phyloP scores from a whole-genome alignment of 2,888 invertebrate genomes.

The Mythimna pallens region DNA sequence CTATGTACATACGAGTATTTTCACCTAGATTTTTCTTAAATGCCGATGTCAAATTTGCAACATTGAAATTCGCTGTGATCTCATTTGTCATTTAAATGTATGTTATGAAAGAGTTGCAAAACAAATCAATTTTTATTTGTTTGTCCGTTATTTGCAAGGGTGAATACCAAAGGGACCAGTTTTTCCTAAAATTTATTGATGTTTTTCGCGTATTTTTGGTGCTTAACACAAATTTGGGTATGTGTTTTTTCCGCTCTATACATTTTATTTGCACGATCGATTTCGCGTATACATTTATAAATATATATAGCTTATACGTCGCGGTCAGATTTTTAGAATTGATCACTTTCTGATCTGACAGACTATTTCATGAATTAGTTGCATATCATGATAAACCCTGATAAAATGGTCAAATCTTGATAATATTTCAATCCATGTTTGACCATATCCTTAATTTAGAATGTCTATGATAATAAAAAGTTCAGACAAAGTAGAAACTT shows the following conservation, averaged over 20 bases:
- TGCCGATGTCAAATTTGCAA: background rate
- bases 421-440: too few species aligned
- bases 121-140: constrained; percentile 49
- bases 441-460: too few species aligned
- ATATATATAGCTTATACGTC: too few species aligned
- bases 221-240: background rate
- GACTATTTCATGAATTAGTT: too few species aligned
- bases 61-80: background rate
- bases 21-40: background rate
- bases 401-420: too few species aligned
- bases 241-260: background rate
- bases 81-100: background rate
- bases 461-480: too few species aligned
- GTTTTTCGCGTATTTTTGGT: constrained; percentile 14
- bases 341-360: too few species aligned
- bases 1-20: background rate
- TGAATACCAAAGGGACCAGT: background rate
- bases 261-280: too few species aligned
- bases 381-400: too few species aligned
- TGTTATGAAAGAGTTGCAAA: constrained; percentile 11
- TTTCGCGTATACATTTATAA: too few species aligned
- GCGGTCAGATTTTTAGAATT: too few species aligned
- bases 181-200: constrained; percentile 29
- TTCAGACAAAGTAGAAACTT: too few species aligned
- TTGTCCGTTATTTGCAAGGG: constrained; percentile 16